phyloP scores from a whole-genome alignment of 1,140 invertebrate genomes.

The Hylaeus anthracinus region DNA sequence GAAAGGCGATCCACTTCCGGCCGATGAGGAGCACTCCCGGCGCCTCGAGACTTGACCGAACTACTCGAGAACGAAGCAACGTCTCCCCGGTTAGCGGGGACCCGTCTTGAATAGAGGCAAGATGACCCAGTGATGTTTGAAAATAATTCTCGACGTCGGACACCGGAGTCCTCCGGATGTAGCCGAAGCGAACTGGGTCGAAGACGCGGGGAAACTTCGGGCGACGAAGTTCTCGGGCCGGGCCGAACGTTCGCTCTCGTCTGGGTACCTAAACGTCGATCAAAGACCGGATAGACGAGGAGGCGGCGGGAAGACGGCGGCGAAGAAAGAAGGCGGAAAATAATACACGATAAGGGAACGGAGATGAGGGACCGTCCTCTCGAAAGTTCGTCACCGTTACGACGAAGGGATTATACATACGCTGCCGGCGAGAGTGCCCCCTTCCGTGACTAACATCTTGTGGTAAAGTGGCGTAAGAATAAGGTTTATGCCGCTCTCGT shows the following conservation, averaged over 20 bases:
- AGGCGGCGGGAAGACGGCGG: slow-evolving; percentile 4
- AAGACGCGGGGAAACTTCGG: slow-evolving; percentile 31
- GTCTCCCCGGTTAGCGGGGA: too few species aligned
- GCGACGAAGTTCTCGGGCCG: slow-evolving; percentile 18
- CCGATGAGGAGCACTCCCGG: not conserved
- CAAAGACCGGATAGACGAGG: not conserved
- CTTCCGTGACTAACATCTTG: slow-evolving; percentile 74
- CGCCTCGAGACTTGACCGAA: not conserved
- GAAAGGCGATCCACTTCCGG: not conserved
- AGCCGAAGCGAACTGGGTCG: slow-evolving; percentile 25
- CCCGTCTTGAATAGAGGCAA: not conserved
- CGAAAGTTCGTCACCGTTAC: slow-evolving; percentile 67
- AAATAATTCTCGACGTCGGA: slow-evolving; percentile 36
- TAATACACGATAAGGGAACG: slow-evolving; percentile 50
- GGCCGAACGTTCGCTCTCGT: slow-evolving; percentile 2
- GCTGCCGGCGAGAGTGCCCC: slow-evolving; percentile 64
- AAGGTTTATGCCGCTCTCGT: slow-evolving; percentile 76
- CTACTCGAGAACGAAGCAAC: not conserved
- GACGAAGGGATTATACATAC: slow-evolving; percentile 69
- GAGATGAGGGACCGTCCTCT: slow-evolving; percentile 55
- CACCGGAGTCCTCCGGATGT: slow-evolving; percentile 2
- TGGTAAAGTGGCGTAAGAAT: slow-evolving; percentile 80
- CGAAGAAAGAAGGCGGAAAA: slow-evolving; percentile 30
- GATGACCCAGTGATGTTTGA: slow-evolving; percentile 28
- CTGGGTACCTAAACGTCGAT: slow-evolving; percentile 17